Evolutionary conservation across 2,888 invertebrate species (phyloP).

Genomic region (Busseola fusca): DNA sequence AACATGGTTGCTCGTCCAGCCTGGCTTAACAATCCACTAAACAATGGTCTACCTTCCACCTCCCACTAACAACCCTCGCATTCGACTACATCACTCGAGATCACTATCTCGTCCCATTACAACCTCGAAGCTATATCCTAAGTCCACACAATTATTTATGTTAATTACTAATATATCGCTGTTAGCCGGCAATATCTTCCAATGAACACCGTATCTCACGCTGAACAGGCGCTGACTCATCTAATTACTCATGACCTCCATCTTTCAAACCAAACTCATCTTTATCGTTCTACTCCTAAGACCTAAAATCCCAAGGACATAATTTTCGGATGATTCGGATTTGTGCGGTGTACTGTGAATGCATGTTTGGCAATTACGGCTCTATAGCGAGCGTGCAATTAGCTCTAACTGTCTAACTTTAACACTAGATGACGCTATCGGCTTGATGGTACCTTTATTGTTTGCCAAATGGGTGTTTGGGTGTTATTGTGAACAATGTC

Average conservation of each 20-base stretch:
- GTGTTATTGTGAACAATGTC: background rate
- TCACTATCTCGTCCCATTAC: constrained; percentile 29
- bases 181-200: constrained; percentile 46
- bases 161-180: constrained; percentile 49
- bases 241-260: constrained; percentile 32
- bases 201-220: constrained; percentile 48
- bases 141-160: constrained; percentile 52
- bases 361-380: constrained; percentile 53
- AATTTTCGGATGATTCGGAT: constrained; percentile 26
- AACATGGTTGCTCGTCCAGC: background rate
- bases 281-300: background rate
- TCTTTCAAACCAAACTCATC: constrained; percentile 12
- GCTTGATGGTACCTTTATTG: constrained; percentile 6
- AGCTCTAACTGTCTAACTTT: constrained; percentile 36
- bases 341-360: constrained; percentile 40
- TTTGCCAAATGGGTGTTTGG: constrained; percentile 9
- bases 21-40: background rate
- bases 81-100: constrained; percentile 10
- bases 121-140: constrained; percentile 25
- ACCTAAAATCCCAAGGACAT: constrained; percentile 10
- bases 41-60: background rate
- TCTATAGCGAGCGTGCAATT: constrained; percentile 34
- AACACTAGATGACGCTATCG: constrained; percentile 22
- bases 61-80: background rate
- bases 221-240: constrained; percentile 39